Conservation (phyloP, 2,113 vertebrate genomes). For the Cacatua alba region DNA sequence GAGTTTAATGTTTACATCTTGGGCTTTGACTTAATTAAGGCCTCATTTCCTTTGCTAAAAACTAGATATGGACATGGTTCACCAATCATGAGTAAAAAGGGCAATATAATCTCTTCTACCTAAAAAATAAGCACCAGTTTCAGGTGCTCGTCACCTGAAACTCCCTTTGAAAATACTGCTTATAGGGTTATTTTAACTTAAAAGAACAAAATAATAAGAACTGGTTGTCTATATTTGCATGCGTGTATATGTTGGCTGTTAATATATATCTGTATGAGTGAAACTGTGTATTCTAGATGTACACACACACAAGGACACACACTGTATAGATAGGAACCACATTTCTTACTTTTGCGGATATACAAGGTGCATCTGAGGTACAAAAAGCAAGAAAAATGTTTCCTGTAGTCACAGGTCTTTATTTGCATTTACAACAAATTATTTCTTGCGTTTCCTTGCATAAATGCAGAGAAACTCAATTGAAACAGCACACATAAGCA, state of each 20-base stretch:
- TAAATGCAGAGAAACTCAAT: not conserved
- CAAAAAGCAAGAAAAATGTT: not conserved
- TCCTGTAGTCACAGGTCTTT: not conserved
- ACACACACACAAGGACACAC: not conserved
- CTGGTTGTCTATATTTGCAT: accelerated
- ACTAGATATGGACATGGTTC: accelerated
- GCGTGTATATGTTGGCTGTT: accelerated
- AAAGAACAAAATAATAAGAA: not conserved
- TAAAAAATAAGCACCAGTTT: not conserved
- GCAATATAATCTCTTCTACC: not conserved
- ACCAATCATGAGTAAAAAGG: not conserved
- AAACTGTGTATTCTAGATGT: not conserved
- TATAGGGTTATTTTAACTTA: not conserved
- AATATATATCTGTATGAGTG: not conserved
- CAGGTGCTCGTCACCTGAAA: not conserved
- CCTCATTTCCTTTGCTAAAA: not conserved
- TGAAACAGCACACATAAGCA: not conserved
- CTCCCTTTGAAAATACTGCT: not conserved
- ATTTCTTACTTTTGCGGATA: not conserved
- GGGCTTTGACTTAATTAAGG: not conserved
- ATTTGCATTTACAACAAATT: not conserved
- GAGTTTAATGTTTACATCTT: not conserved
- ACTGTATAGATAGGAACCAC: accelerated
- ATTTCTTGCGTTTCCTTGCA: not conserved
- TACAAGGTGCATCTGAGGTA: not conserved